These are phyloP conservation scores for Ophraella communa DNA, from an alignment of 2,888 invertebrate genomes.

Conservation along the genomic window DNA sequence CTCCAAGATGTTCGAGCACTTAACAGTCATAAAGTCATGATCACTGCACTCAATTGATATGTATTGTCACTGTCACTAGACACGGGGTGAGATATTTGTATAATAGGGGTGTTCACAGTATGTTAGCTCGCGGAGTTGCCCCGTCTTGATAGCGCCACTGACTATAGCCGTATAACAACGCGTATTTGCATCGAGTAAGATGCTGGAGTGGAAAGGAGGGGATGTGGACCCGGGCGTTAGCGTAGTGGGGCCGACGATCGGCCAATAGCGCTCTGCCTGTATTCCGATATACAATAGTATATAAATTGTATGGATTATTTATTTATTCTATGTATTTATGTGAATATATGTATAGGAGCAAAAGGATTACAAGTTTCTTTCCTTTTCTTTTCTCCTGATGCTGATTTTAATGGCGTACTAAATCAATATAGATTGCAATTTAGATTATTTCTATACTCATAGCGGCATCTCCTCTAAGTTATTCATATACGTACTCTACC, in stretches of 20 bases:
- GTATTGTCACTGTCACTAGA: conserved; percentile 44
- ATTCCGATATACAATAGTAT: conserved; percentile 61
- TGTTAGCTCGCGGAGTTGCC: conserved; percentile 30
- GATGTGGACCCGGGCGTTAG: conserved; percentile 50
- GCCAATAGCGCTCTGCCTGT: conserved; percentile 50
- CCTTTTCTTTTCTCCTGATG: conserved; percentile 44
- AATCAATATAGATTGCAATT: conserved; percentile 53
- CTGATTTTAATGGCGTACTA: conserved; percentile 52
- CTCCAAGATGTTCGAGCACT: conserved; percentile 16
- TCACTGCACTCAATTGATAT: conserved; percentile 42
- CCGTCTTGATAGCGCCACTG: conserved; percentile 53
- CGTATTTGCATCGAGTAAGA: conserved; percentile 57
- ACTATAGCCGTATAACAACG: conserved; percentile 58
- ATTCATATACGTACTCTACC: not conserved
- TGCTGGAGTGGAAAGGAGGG: conserved; percentile 55
- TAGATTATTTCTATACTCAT: conserved; percentile 39
- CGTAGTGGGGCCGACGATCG: conserved; percentile 47
- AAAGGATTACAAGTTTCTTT: conserved; percentile 52
- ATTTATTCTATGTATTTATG: conserved; percentile 62
- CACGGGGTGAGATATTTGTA: conserved; percentile 33
- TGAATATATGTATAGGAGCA: conserved; percentile 57
- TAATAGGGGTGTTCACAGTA: conserved; percentile 5
- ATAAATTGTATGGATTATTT: conserved; percentile 63
- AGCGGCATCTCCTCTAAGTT: conserved; percentile 13
- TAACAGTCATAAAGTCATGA: conserved; percentile 32